Base-by-base conservation (phyloP, 2,113 vertebrate genomes). In the Polypterus bichir region DNA sequence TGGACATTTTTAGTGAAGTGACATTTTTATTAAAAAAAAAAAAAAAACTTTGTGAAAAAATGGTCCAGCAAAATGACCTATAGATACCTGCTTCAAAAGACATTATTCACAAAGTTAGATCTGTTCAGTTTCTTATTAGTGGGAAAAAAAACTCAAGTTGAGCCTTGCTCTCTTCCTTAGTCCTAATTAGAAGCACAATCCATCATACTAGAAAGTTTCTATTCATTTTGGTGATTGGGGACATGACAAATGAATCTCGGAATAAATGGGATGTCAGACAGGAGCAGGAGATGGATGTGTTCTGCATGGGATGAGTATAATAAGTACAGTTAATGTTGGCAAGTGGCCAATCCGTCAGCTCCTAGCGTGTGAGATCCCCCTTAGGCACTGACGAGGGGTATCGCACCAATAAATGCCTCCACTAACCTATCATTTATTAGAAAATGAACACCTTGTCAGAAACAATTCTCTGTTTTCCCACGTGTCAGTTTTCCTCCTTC, bases 181-280 rank as follows among this genome's bases (percentile, higher is more conserved):
- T 84, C 83, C 81, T 88, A 91, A 91, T 91, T 88, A 92, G 81
- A 86, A 80, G 72, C 64, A 66, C 81, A 83, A 91, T 93, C 85
- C 81, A 91, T 93, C 89, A 91, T 76, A 69, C 77, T 79, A 73
- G 75, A 80, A 78, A 74, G 66, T 84, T 87, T 82, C 86, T 86
- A 89, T 92, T 91, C 89, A 91, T 90, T 84, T 80, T 77, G 73
- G 88, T 88, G 88, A 89, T 88, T 88, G 84, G 82, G 79, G 87
- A 90, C 88, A 90, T 92, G 89, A 92, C 86, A 90, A 92, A 92
- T 92, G 91, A 89, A 88, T 88, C 84, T 86, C 63, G 71, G 88
- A 89, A 92, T 91, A 91, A 91, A 89, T 88, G 77, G 83, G 78
- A 84, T 88, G 86, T 90, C 89, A 88, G 81, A 63, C 62, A 68